These are phyloP conservation scores for Erpetoichthys calabaricus DNA, from an alignment of 2,797 vertebrate genomes.

Conservation along the genomic window DNA sequence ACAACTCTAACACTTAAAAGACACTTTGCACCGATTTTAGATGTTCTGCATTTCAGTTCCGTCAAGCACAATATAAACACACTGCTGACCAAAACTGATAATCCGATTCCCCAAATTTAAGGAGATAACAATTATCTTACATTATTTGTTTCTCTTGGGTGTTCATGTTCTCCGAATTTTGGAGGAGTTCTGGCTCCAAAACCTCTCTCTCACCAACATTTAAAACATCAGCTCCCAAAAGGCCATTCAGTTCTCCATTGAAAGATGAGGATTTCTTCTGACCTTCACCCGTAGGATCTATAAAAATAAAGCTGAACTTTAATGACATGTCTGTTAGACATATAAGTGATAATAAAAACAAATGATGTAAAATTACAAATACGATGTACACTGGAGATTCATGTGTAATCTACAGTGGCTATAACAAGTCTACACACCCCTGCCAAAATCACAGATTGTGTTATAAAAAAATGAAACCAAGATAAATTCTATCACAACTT, in stretches of 20 bases:
- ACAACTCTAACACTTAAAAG: too few relatives aligned
- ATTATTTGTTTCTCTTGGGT: constrained; percentile 78
- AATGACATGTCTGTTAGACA: background rate
- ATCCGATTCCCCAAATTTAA: background rate
- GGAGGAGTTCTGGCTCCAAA: constrained; percentile 50
- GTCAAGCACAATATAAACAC: too few relatives aligned
- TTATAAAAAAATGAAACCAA: too few relatives aligned
- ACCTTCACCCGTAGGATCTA: constrained; percentile 52
- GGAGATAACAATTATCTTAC: constrained; percentile 51
- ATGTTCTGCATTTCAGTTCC: too few relatives aligned
- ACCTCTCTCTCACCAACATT: constrained; percentile 46
- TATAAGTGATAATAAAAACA: background rate
- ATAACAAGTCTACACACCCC: too few relatives aligned
- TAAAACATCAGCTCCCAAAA: constrained; percentile 69
- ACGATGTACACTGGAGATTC: too few relatives aligned
- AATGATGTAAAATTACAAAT: too few relatives aligned
- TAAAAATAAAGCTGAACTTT: background rate
- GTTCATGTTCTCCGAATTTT: constrained; percentile 51
- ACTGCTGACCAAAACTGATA: too few relatives aligned
- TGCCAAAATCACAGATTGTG: too few relatives aligned
- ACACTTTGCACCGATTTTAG: too few relatives aligned
- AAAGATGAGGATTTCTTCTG: constrained; percentile 61
- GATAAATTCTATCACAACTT: too few relatives aligned
- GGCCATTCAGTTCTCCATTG: constrained; percentile 89
- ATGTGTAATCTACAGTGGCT: too few relatives aligned